Evolutionary conservation across 2,888 invertebrate species (phyloP).

Genomic region (Chorisops tibialis): DNA sequence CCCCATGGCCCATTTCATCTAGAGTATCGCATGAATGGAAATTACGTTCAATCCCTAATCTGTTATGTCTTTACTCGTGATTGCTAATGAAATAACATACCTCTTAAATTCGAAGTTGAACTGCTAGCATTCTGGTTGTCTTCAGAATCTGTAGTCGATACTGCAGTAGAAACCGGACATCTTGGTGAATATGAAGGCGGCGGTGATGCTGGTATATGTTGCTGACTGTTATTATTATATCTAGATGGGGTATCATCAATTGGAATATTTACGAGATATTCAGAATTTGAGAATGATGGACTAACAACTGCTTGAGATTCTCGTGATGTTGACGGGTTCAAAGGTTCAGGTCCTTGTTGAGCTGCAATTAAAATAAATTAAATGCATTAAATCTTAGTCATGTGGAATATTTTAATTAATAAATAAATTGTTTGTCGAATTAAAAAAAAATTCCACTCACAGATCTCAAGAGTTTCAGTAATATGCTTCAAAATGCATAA

Average conservation of each 20-base stretch:
- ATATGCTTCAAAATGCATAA: too few relatives aligned
- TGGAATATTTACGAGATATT: not conserved
- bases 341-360: not conserved
- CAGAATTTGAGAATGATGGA: not conserved
- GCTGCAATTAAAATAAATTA: not conserved
- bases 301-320: not conserved
- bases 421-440: too few relatives aligned
- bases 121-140: not conserved
- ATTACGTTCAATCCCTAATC: too few relatives aligned
- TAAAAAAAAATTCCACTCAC: too few relatives aligned
- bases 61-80: too few relatives aligned
- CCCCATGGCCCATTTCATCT: too few relatives aligned
- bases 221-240: not conserved
- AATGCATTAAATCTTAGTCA: too few relatives aligned
- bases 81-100: too few relatives aligned
- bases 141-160: not conserved
- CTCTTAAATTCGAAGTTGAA: not conserved
- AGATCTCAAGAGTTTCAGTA: too few relatives aligned
- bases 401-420: too few relatives aligned
- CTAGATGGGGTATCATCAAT: not conserved
- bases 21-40: too few relatives aligned
- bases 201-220: conserved; percentile 12
- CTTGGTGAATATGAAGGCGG: conserved; percentile 12
- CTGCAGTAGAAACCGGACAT: not conserved
- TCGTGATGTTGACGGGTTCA: not conserved